A percentile compares a stretch with the other conserved stretches of the same genome.
These are phyloP conservation scores for Heliconius congener DNA, from an alignment of 1,140 invertebrate genomes.

Conservation along the genomic window DNA sequence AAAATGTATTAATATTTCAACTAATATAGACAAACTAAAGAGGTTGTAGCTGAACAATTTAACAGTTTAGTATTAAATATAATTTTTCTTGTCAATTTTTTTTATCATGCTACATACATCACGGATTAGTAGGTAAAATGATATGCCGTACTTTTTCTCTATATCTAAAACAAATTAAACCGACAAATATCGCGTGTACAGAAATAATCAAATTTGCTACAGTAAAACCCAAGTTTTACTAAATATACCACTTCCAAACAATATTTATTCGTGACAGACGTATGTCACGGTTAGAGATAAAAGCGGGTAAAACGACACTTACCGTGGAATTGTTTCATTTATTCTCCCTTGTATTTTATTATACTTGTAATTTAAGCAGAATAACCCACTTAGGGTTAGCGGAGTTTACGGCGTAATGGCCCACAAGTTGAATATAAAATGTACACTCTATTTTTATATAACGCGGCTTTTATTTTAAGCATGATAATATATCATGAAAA, in stretches of 20 bases:
- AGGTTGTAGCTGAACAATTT: no score
- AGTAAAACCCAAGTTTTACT: background rate
- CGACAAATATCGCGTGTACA: no score
- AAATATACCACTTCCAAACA: background rate
- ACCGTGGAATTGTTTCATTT: conserved; percentile 31
- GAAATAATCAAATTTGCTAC: no score
- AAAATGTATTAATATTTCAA: no score
- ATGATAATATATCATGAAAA: no score
- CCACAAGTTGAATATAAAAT: conserved; percentile 26
- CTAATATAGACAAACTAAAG: no score
- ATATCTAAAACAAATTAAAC: no score
- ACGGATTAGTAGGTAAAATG: no score
- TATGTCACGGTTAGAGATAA: conserved; percentile 5
- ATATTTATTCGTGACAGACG: background rate
- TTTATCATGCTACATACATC: no score
- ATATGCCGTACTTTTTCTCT: no score
- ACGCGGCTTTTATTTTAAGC: background rate
- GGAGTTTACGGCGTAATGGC: conserved; percentile 19
- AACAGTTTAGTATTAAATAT: no score
- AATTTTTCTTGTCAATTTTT: no score
- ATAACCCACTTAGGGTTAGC: conserved; percentile 27
- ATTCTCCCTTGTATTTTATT: conserved; percentile 30
- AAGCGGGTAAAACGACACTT: conserved; percentile 26
- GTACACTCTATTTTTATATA: conserved; percentile 13
- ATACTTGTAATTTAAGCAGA: conserved; percentile 34